phyloP scores from a whole-genome alignment of 2,888 invertebrate species.

The Oeneis ivallda region DNA sequence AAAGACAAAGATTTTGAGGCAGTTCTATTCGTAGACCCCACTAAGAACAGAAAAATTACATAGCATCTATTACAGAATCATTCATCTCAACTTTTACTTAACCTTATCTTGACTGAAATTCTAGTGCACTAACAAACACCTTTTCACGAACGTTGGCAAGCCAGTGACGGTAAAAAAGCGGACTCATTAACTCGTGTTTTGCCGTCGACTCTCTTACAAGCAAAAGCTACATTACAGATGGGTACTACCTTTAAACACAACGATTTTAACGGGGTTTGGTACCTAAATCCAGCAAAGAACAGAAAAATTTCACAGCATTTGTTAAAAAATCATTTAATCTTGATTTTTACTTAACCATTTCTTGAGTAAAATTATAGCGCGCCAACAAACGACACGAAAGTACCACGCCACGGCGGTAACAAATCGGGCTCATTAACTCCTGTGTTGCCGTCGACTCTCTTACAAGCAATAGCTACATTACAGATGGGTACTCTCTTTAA shows the following conservation, averaged over 20 bases:
- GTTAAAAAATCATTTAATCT: too few species aligned
- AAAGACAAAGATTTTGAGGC: not conserved
- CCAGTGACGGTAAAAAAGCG: slow-evolving; percentile 51
- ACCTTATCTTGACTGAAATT: slow-evolving; percentile 35
- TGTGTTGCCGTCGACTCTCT: slow-evolving; percentile 47
- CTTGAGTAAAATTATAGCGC: slow-evolving; percentile 38
- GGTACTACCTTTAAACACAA: not conserved
- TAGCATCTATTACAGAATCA: too few species aligned
- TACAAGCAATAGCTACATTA: slow-evolving; percentile 22
- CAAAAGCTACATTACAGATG: slow-evolving; percentile 15
- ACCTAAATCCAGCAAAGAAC: slow-evolving; percentile 1
- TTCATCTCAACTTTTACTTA: too few species aligned
- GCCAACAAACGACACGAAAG: slow-evolving; percentile 33
- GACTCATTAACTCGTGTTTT: slow-evolving; percentile 57
- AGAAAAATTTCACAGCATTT: not conserved
- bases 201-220: slow-evolving; percentile 44
- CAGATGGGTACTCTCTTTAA: not conserved
- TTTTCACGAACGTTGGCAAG: slow-evolving; percentile 28
- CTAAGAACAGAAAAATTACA: slow-evolving; percentile 6
- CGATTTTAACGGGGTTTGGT: not conserved
- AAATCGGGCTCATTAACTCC: slow-evolving; percentile 60
- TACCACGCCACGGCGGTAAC: slow-evolving; percentile 45
- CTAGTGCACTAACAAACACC: slow-evolving; percentile 32
- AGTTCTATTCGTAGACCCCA: not conserved
- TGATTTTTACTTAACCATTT: too few species aligned